Conservation (phyloP, 2,888 invertebrate genomes). For the Campaea margaritaria region DNA sequence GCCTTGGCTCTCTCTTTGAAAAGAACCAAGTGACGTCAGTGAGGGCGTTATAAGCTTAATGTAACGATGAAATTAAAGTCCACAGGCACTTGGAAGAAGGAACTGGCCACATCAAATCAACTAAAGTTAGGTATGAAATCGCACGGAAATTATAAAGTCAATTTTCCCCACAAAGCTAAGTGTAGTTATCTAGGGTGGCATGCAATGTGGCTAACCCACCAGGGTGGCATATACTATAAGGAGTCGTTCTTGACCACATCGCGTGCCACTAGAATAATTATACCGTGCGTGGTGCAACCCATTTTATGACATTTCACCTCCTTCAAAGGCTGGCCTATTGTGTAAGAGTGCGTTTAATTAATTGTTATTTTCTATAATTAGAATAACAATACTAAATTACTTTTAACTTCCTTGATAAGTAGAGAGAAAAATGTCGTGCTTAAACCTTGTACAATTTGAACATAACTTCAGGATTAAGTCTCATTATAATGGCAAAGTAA, state of each 20-base stretch:
- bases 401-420: background rate
- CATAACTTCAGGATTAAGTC: background rate
- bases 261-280: slow-evolving; percentile 19
- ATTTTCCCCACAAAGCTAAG: background rate
- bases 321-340: slow-evolving; percentile 42
- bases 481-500: slow-evolving; percentile 37
- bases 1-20: too few species aligned
- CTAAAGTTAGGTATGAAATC: background rate
- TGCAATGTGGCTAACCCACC: background rate
- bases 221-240: slow-evolving; percentile 2
- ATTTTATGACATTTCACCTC: slow-evolving; percentile 28
- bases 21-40: too few species aligned
- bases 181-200: slow-evolving; percentile 1
- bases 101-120: background rate
- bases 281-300: slow-evolving; percentile 17
- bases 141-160: background rate
- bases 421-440: background rate
- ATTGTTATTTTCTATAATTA: slow-evolving; percentile 1
- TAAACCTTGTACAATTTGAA: background rate
- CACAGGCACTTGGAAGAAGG: background rate
- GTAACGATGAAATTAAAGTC: background rate
- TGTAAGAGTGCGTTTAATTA: slow-evolving; percentile 2
- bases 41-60: too few species aligned
- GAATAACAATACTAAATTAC: too few species aligned
- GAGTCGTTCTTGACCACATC: slow-evolving; percentile 19